Evolutionary conservation across 2,797 vertebrate species (phyloP), one percentile per base, ranked within the genome.

Genomic region (Hephaestus fuliginosus): DNA sequence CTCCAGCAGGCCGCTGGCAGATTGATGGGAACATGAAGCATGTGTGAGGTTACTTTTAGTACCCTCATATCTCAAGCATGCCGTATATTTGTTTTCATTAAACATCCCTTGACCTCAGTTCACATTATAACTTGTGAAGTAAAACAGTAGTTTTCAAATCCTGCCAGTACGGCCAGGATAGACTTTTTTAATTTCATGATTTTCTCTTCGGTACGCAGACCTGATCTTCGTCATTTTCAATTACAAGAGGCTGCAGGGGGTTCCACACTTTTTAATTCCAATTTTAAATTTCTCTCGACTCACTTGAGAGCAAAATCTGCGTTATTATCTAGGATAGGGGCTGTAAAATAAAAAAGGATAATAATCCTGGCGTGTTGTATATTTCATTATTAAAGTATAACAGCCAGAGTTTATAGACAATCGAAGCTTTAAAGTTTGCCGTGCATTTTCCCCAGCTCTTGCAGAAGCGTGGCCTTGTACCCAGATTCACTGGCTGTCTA

Each of bases 211-310:
- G 64, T 30, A 67, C 1, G 51, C 72, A 69, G 60, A 85, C 88
- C 46, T 79, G 80, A 83, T 89, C 76, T 65, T 41, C 57, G 66
- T 69, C 63, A 55, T 77, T 83, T 84, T 85, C 81, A 64, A 70
- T 85, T 64, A 83, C 18, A 39, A 66, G 30, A 78, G 33, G 49
- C 85, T 84, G 76, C 68, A 70, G 64, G 77, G 66, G 55, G 60
- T 65, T 56, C 13, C n/a, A 41, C 44, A 44, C 64, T 30, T 43
- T 12, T 51, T 39, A 33, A 72, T 58, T 70, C 22, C 49, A 30
- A 74, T 78, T 78, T 71, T 67, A 79, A 55, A 7, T 7, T 51
- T 74, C 30, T 76, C 17, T 49, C 76, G 28, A 63, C 18, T 74
- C 46, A 67, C 33, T 70, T 52, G 13, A 57, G 58, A 68, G 64